Conservation (phyloP, 2,888 invertebrate species). For the Acanthacorydalis orientalis region DNA sequence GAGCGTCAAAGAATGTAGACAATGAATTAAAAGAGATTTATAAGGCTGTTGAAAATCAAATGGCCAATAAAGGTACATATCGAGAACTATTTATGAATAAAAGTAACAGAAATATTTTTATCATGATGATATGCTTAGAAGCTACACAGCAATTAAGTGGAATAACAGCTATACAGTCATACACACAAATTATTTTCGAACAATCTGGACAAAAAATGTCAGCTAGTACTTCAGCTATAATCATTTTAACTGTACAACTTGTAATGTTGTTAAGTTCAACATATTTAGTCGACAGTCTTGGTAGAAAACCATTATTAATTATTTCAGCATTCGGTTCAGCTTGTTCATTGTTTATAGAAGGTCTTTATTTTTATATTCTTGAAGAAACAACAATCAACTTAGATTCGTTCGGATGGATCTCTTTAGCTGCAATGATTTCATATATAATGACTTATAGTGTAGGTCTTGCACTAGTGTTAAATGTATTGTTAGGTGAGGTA, state of each 20-base stretch:
- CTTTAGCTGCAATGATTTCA: constrained; percentile 1
- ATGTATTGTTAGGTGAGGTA: not conserved
- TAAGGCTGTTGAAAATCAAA: constrained; percentile 1
- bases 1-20: not conserved
- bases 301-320: constrained; percentile 23
- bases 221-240: constrained; percentile 17
- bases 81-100: constrained; percentile 2
- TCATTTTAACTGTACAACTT: constrained; percentile 22
- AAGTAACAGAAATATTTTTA: constrained; percentile 2
- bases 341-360: not conserved
- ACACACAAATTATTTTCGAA: constrained; percentile 11
- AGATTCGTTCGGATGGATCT: not conserved
- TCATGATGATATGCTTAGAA: not conserved
- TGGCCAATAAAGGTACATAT: not conserved
- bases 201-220: constrained; percentile 11
- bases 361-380: constrained; percentile 2
- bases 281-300: constrained; percentile 13
- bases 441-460: not conserved
- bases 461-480: constrained; percentile 1
- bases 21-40: constrained; percentile 1
- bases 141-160: not conserved
- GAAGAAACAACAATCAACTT: not conserved
- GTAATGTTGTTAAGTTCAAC: constrained; percentile 10
- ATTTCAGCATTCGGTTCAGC: constrained; percentile 12
- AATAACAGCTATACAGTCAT: constrained; percentile 2